phyloP scores from a whole-genome alignment of 2,888 invertebrate species.

The Globia sparganii region DNA sequence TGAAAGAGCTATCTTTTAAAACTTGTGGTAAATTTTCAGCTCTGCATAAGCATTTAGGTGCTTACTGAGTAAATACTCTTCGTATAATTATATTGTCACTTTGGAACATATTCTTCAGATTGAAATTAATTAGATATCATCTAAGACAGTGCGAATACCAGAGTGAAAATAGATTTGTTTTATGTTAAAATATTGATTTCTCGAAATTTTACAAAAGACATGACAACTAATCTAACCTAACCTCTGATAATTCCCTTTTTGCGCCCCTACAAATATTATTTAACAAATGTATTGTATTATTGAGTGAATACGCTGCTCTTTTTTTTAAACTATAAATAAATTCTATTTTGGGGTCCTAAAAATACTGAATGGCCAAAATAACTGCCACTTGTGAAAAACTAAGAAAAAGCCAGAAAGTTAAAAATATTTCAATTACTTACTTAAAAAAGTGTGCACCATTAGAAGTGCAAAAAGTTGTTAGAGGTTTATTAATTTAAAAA shows the following conservation, averaged over 20 bases:
- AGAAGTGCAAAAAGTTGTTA: background rate
- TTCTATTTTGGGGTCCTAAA: background rate
- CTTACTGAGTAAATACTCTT: constrained; percentile 13
- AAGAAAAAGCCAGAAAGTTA: background rate
- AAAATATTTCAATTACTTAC: background rate
- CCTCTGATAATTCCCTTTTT: background rate
- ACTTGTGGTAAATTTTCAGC: constrained; percentile 25
- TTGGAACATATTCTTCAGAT: constrained; percentile 26
- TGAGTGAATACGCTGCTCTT: background rate
- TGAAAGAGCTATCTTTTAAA: constrained; percentile 34
- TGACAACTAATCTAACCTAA: background rate
- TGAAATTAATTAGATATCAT: constrained; percentile 10
- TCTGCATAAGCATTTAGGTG: constrained; percentile 21
- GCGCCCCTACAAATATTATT: background rate
- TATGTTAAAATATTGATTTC: background rate
- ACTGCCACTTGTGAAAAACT: background rate
- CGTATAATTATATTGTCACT: constrained; percentile 28
- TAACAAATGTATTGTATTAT: background rate
- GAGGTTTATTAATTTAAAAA: background rate
- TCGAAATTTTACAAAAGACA: background rate
- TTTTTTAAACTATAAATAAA: background rate
- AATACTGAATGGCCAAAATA: background rate
- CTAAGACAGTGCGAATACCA: background rate
- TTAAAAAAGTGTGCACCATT: background rate
- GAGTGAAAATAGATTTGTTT: background rate